Base-by-base conservation (phyloP, 2,888 invertebrate species). In the Digitonthophagus gazella region DNA sequence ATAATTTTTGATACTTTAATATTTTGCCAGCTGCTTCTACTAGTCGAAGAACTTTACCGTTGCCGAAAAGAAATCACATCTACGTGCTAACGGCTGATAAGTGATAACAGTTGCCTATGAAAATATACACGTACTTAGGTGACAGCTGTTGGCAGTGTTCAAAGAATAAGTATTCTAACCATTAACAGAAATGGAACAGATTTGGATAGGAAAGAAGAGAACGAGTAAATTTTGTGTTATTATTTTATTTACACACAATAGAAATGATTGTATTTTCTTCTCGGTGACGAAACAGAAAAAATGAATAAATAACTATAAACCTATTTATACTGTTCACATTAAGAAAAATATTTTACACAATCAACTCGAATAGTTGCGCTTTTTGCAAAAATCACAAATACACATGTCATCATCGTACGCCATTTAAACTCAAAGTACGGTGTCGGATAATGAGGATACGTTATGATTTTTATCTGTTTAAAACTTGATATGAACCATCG, bases 191-290 rank as follows among this genome's bases (percentile, higher is more conserved):
- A 54, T 8, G 8, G 15, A 2, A 44, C 14, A 22, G 44, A 44
- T 44, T 19, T 61, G 3, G 11, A 15, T 16, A 16, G 11, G 18
- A 56, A 56, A 55, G 11, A n/a, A 22, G 56, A 28, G 2, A 15
- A 61, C 18, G 2, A 64, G 66, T 67, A 55, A 64, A 67, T 70
- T 72, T 65, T 44, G 28, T 44, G 28, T 8, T 44, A 67, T 70
- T 71, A 74, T 69, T 77, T 78, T 80, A 80, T 80, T 80, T 80
- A 80, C 80, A 80, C 77, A 80, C 80, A 79, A 79, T 78, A 77
- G 77, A 80, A 78, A 80, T 78, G 74, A 75, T 76, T 76, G 72
- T 72, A 73, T 74, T 73, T 74, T 44, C 11, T 44, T 11, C 28
- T 44, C 28, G 3, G 28, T 44, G 28, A 3, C 28, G 28, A 44